Evolutionary conservation across 1,140 invertebrate species (phyloP).

Genomic region (Trachymyrmex cornetzi): DNA sequence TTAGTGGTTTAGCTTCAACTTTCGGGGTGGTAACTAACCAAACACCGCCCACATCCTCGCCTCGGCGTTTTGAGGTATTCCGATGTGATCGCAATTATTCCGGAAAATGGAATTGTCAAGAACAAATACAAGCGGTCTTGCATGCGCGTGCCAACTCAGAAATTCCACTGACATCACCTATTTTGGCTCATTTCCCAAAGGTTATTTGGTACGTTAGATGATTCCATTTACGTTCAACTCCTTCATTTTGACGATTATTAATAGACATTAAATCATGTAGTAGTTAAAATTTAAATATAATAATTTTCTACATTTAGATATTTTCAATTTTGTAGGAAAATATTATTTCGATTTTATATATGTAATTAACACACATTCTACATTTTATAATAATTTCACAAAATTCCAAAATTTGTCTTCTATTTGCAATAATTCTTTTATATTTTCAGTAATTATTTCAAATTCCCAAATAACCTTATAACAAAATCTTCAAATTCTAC

Average conservation of each 20-base stretch:
- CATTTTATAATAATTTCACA: background rate
- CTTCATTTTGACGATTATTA: background rate
- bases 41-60: slow-evolving; percentile 1
- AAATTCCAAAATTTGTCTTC: background rate
- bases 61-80: slow-evolving; percentile 34
- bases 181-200: slow-evolving; percentile 23
- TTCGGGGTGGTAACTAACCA: slow-evolving; percentile 47
- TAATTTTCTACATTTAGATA: background rate
- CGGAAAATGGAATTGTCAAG: slow-evolving; percentile 49
- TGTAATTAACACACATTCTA: background rate
- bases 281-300: background rate
- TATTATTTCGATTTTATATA: background rate
- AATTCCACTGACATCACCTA: background rate
- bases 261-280: background rate
- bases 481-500: background rate
- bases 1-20: slow-evolving; percentile 39
- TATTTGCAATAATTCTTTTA: background rate
- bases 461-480: background rate
- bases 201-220: background rate
- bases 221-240: background rate
- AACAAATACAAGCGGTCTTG: slow-evolving; percentile 5
- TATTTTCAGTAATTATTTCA: background rate
- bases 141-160: background rate
- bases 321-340: background rate
- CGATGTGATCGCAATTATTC: slow-evolving; percentile 51